Base-by-base conservation (phyloP, 1,140 invertebrate genomes). In the Drosophila mauritiana region DNA sequence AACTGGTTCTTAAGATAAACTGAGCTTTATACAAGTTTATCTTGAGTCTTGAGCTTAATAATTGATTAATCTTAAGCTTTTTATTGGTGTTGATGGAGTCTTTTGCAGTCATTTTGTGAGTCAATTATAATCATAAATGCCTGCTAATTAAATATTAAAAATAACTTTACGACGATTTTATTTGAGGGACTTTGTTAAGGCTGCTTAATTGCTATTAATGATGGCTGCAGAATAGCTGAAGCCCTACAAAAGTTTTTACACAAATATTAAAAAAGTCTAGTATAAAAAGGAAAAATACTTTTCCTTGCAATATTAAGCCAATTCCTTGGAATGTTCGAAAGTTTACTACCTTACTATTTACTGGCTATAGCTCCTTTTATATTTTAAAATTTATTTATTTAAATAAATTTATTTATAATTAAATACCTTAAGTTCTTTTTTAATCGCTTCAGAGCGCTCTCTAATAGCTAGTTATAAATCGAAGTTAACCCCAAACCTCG, bases 401-500 rank as follows among this genome's bases (percentile, higher is more conserved):
- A 34, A n/a, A n/a, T n/a, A n/a, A n/a, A n/a, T n/a, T n/a, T n/a
- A n/a, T n/a, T n/a, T n/a, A n/a, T n/a, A n/a, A n/a, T n/a, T n/a
- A n/a, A n/a, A n/a, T n/a, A n/a, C n/a, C n/a, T n/a, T n/a, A n/a
- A n/a, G n/a, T n/a, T n/a, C 3, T 13, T 20, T 27, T 7, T 25
- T 36, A 22, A 34, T 40, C 13, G 4, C 1, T 17, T n/a, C n/a
- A n/a, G n/a, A n/a, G n/a, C n/a, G n/a, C n/a, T n/a, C n/a, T n/a
- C 31, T 7, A 3, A 34, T 51, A 36, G 27, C 25, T 49, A 11
- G 15, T 20, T 12, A 65, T 20, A 45, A 43, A 42, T 58, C 25
- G 36, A 51, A 51, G 13, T 43, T n/a, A 52, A 27, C 46, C 53
- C 10, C 39, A 51, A 52, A 68, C 59, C 46, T 49, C 42, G 55